phyloP scores from a whole-genome alignment of 1,140 invertebrate species.

The Penaeus japonicus region DNA sequence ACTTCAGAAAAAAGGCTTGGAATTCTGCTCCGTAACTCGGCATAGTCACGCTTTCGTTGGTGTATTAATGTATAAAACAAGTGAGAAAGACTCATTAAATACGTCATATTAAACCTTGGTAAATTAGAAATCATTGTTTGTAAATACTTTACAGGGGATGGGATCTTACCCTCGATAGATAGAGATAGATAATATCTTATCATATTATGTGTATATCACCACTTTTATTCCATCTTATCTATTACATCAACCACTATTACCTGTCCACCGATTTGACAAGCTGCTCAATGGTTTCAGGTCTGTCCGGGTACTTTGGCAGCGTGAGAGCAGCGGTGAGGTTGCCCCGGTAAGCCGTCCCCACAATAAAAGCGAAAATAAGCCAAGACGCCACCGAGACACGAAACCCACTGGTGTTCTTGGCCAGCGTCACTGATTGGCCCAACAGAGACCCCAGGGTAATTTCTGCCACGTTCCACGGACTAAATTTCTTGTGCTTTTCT shows the following conservation, averaged over 20 bases:
- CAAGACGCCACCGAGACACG: not conserved
- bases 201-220: no score
- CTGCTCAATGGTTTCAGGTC: constrained; percentile 22
- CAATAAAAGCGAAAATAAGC: constrained; percentile 31
- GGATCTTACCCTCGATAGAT: no score
- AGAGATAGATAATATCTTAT: no score
- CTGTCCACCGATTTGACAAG: not conserved
- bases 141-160: no score
- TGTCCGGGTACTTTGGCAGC: constrained; percentile 32
- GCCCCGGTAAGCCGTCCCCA: constrained; percentile 30
- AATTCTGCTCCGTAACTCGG: constrained; percentile 10
- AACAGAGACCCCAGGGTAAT: not conserved
- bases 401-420: not conserved
- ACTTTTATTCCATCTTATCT: no score
- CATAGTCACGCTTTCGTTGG: constrained; percentile 32
- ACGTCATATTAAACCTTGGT: no score
- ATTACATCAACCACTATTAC: not conserved
- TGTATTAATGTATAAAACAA: no score
- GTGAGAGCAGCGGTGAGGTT: constrained; percentile 37
- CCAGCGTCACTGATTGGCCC: not conserved
- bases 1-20: not conserved
- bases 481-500: no score
- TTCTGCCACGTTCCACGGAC: not conserved
- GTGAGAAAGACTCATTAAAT: no score
- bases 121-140: no score